Conservation (phyloP, 2,888 invertebrate genomes). For the Cotesia congregata region DNA sequence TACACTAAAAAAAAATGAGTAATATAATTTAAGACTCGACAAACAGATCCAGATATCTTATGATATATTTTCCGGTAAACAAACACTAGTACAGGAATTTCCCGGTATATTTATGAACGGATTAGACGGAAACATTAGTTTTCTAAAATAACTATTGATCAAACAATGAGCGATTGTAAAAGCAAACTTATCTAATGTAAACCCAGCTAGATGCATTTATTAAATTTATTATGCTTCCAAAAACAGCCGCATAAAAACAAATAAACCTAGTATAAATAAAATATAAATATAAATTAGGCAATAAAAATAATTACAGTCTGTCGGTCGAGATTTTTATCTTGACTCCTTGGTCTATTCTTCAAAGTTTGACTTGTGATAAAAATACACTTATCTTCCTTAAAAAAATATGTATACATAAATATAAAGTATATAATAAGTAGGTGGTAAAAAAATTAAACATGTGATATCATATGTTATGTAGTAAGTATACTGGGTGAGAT, state of each 20-base stretch:
- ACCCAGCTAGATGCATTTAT: not conserved
- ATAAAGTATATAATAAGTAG: not conserved
- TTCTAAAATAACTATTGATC: not conserved
- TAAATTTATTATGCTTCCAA: not conserved
- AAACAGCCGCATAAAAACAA: not conserved
- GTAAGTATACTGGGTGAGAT: not conserved
- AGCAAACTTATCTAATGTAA: not conserved
- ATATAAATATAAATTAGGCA: not conserved
- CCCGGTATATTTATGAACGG: not conserved
- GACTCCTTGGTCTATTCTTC: not conserved
- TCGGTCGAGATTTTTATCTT: not conserved
- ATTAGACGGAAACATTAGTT: not conserved
- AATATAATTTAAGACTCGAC: too few relatives aligned
- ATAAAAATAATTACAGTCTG: not conserved
- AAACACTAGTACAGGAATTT: too few relatives aligned
- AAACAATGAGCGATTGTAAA: not conserved
- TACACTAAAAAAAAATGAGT: too few relatives aligned
- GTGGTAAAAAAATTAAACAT: not conserved
- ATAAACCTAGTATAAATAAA: not conserved
- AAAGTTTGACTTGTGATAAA: not conserved
- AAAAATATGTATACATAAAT: too few relatives aligned
- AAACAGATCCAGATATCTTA: too few relatives aligned
- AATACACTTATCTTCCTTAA: not conserved
- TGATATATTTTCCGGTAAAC: too few relatives aligned
- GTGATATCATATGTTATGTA: not conserved